phyloP scores from a whole-genome alignment of 2,888 invertebrate genomes.

The Eustalomyia histrio region DNA sequence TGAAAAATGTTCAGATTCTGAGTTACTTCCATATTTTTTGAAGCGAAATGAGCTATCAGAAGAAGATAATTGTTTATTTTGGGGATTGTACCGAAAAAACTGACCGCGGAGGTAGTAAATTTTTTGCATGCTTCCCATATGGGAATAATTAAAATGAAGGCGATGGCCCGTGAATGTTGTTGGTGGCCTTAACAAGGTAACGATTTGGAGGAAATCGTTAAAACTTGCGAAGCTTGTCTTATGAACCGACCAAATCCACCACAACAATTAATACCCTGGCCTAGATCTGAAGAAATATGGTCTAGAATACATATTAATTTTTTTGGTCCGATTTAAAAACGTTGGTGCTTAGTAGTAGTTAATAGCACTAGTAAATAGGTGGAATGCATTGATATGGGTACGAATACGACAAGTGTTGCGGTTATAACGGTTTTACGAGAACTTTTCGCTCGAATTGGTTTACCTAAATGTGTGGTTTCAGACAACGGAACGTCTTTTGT shows the following conservation, averaged over 20 bases:
- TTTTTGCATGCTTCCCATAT: conserved; percentile 55
- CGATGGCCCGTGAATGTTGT: conserved; percentile 64
- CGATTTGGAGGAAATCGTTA: conserved; percentile 67
- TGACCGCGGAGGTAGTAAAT: neutral
- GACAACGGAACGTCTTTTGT: no score
- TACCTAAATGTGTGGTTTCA: conserved; percentile 68
- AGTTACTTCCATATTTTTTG: conserved; percentile 9
- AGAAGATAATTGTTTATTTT: conserved; percentile 31
- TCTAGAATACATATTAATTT: conserved; percentile 40
- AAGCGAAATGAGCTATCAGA: conserved; percentile 11
- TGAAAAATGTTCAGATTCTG: conserved; percentile 1
- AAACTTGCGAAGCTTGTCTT: conserved; percentile 57
- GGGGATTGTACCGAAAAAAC: conserved; percentile 30
- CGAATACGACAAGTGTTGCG: conserved; percentile 43
- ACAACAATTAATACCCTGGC: conserved; percentile 34
- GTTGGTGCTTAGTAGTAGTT: conserved; percentile 59
- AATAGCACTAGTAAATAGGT: conserved; percentile 68
- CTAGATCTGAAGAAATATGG: conserved; percentile 36
- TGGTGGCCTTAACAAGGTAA: conserved; percentile 67
- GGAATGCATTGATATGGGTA: no score
- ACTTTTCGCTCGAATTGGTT: conserved; percentile 67
- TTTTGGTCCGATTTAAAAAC: conserved; percentile 49
- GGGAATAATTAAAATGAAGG: conserved; percentile 64
- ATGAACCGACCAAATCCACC: conserved; percentile 25
- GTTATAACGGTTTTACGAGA: conserved; percentile 46